Evolutionary conservation across 2,888 invertebrate genomes (phyloP), one percentile per base, ranked within the genome.

Genomic region (Tetragonula carbonaria): DNA sequence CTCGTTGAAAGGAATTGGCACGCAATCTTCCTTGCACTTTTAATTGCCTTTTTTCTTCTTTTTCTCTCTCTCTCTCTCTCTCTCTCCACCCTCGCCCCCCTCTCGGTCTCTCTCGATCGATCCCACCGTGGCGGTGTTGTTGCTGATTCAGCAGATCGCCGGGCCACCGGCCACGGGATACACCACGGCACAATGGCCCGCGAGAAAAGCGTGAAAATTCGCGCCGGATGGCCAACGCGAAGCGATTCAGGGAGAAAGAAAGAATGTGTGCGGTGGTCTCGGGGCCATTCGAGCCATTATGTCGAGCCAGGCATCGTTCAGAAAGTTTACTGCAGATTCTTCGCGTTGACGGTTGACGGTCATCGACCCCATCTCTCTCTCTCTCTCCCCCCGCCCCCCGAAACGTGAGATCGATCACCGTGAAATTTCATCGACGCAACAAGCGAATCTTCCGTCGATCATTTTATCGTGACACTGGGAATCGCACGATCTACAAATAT

Each of bases 21-120:
- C 83, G 85, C 85, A 85, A 85, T 84, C 85, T 84, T 82, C 80
- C 66, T 84, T 57, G 77, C 78, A 68, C 80, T 76, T 28, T 84
- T 85, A 83, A 84, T 84, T 85, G 80, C 84, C 55, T 73, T 33
- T 63, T 79, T 84, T 2, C 33, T 80, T 84, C 72, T 33, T 21
- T 21, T 21, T 55, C 6, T 21, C 21, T 21, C 8, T 28, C 28
- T 28, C 21, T 5, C 21, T 5, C 21, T 2, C 21, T 2, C 2
- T 1, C 55, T 11, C 21, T 16, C 38, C 4, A 38, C 45, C 38
- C 38, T 53, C 18, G 14, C 5, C 21, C 8, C 57, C 33, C 33
- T 33, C 66, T 55, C 51, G 71, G 68, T 76, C 68, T 85, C 57
- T 38, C 38, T 45, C 45, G 45, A 13, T 45, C 82, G 53, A 67